These are phyloP conservation scores for Ctenomys sociabilis DNA, from an alignment of 2,113 vertebrate genomes.

Conservation along the genomic window DNA sequence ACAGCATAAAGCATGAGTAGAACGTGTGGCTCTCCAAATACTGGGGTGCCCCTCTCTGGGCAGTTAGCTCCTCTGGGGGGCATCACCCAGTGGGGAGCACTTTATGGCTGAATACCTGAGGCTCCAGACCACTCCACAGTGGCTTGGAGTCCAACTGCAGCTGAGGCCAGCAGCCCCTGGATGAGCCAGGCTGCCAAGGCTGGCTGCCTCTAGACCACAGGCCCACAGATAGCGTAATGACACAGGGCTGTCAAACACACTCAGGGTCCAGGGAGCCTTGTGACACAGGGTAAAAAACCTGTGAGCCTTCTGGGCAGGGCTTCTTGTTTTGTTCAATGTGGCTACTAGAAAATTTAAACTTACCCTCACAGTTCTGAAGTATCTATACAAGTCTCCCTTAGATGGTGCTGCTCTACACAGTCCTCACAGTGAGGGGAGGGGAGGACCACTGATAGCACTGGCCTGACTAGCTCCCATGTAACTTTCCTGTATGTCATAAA, in stretches of 20 bases:
- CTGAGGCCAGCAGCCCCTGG: background rate
- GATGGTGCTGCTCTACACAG: accelerated
- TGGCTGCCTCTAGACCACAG: accelerated
- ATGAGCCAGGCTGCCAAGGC: too few species aligned
- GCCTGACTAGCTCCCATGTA: accelerated
- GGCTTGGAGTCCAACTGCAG: background rate
- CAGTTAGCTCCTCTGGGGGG: background rate
- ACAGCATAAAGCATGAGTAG: background rate
- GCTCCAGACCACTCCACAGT: accelerated
- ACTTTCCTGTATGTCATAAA: accelerated
- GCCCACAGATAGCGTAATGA: background rate
- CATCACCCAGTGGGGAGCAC: accelerated
- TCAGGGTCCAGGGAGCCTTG: background rate
- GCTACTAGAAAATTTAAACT: too few species aligned
- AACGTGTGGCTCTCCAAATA: background rate
- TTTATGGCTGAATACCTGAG: background rate
- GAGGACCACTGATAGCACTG: accelerated
- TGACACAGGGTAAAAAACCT: background rate
- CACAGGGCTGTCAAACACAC: accelerated
- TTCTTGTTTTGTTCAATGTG: background rate
- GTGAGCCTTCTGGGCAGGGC: accelerated
- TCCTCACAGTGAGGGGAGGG: accelerated
- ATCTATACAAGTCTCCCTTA: accelerated
- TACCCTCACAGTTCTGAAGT: accelerated
- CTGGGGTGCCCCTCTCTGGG: background rate